Conservation (phyloP, 2,113 vertebrate species). For the Balaenoptera acutorostrata region DNA sequence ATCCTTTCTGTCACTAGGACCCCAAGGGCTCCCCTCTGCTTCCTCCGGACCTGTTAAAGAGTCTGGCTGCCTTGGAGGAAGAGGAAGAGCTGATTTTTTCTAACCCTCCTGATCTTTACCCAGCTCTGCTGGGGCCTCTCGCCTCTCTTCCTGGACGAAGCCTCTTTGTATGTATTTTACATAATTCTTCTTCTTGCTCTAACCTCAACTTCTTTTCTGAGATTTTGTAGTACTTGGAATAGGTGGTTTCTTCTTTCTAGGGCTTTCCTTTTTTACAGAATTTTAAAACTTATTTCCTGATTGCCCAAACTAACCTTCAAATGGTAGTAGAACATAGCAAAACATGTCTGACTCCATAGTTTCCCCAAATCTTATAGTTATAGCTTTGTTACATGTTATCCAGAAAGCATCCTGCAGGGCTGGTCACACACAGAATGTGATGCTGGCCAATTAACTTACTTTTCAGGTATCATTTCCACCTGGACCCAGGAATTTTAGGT, state of each 20-base stretch:
- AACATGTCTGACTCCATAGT: neutral
- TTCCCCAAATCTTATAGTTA: neutral
- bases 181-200: conserved; percentile 79
- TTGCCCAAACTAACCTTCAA: neutral
- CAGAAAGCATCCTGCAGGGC: neutral
- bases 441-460: neutral
- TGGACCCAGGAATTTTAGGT: neutral
- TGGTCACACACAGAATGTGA: neutral
- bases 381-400: neutral
- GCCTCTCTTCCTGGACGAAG: conserved; percentile 97
- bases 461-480: neutral
- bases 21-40: conserved; percentile 98
- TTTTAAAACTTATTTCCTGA: neutral
- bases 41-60: conserved; percentile 99
- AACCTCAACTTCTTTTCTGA: conserved; percentile 72
- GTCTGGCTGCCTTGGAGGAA: conserved; percentile 98
- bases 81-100: conserved; percentile 98
- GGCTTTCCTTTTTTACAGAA: neutral
- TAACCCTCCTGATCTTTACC: conserved; percentile 99
- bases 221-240: conserved; percentile 30
- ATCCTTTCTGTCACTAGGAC: conserved; percentile 92
- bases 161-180: conserved; percentile 98
- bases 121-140: conserved; percentile 96
- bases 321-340: neutral
- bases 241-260: conserved; percentile 1